Conservation (phyloP, 2,888 invertebrate species). For the Colostygia pectinataria region DNA sequence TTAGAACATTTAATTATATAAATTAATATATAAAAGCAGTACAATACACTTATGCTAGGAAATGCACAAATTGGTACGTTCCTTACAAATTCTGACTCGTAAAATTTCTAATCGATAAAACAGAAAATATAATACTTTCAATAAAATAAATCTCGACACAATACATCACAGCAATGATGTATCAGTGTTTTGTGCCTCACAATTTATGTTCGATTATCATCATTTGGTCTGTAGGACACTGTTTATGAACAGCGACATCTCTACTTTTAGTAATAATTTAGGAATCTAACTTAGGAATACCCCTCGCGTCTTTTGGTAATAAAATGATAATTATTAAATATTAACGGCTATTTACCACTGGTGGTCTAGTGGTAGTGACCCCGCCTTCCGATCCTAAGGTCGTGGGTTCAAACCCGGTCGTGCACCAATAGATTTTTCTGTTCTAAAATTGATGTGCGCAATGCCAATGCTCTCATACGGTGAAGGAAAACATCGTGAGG, state of each 20-base stretch:
- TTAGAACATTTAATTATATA: conserved; percentile 79
- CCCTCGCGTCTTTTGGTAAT: conserved; percentile 2
- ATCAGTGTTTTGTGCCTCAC: conserved; percentile 50
- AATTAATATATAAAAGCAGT: conserved; percentile 79
- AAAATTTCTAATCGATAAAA: conserved; percentile 51
- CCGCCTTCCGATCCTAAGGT: too few relatives aligned
- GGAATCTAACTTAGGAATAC: conserved; percentile 28
- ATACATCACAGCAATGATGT: conserved; percentile 58
- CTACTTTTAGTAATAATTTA: conserved; percentile 41
- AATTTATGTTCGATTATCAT: conserved; percentile 20
- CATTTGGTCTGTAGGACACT: conserved; percentile 38
- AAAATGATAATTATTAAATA: background rate
- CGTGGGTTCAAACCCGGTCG: too few relatives aligned
- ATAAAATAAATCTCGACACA: conserved; percentile 58
- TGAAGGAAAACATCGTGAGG: too few relatives aligned
- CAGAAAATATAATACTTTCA: conserved; percentile 62
- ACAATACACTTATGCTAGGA: conserved; percentile 76
- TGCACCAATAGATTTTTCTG: too few relatives aligned
- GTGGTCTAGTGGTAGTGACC: too few relatives aligned
- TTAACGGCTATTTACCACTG: too few relatives aligned
- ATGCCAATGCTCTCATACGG: too few relatives aligned
- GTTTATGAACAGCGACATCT: conserved; percentile 46
- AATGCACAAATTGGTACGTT: conserved; percentile 80
- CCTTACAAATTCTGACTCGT: conserved; percentile 49
- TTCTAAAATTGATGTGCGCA: too few relatives aligned